These are phyloP conservation scores for Falco rusticolus DNA, from an alignment of 2,797 vertebrate genomes.

Conservation along the genomic window DNA sequence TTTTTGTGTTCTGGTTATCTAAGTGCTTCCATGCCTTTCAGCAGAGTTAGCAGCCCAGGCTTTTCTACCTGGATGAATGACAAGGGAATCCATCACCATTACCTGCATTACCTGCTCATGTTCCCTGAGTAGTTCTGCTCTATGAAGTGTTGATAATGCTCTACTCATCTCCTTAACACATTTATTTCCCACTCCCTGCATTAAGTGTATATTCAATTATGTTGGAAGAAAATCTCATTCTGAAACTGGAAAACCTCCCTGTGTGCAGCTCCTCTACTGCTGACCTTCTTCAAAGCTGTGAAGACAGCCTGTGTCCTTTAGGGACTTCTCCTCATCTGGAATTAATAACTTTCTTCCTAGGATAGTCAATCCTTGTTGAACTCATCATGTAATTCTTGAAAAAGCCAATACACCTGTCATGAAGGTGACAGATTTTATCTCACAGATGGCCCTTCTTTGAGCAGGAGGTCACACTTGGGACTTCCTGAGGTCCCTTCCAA, in stretches of 20 bases:
- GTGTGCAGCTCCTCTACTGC: neutral
- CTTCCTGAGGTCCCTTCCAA: neutral
- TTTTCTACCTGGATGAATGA: neutral
- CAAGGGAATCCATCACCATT: conserved; percentile 8
- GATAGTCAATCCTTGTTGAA: neutral
- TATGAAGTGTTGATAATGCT: conserved; percentile 7
- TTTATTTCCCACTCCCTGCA: neutral
- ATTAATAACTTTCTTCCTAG: conserved; percentile 14
- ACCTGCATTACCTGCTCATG: conserved; percentile 13
- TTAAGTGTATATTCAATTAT: conserved; percentile 29
- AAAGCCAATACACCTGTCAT: neutral
- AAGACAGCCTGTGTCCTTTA: neutral
- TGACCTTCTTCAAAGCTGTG: conserved; percentile 44
- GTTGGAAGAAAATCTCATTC: conserved; percentile 8
- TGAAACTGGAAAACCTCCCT: conserved; percentile 3
- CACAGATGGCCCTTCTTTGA: neutral
- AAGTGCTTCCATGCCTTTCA: neutral
- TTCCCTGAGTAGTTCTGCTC: conserved; percentile 7
- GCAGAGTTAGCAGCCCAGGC: neutral
- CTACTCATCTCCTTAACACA: neutral
- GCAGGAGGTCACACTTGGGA: neutral
- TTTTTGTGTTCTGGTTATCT: neutral
- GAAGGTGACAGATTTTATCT: neutral
- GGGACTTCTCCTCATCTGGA: conserved; percentile 8
- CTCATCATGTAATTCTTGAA: neutral